phyloP scores from a whole-genome alignment of 2,797 vertebrate species.

The Lutra lutra region DNA sequence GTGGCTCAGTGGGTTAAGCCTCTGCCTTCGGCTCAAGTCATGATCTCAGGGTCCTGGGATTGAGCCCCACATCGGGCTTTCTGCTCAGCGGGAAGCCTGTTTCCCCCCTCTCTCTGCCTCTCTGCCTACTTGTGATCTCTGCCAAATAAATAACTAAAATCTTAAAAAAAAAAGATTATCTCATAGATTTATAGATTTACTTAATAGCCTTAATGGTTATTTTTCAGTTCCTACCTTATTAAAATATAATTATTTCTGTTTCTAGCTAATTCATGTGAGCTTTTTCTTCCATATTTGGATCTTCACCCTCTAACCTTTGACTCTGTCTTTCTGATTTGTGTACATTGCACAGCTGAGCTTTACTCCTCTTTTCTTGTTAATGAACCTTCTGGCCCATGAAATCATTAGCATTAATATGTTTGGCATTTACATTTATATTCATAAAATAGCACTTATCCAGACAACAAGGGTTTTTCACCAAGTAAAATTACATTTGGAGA shows the following conservation, averaged over 20 bases:
- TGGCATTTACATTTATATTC: background rate
- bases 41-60: too few species aligned
- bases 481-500: background rate
- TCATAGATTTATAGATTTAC: background rate
- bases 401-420: conserved; percentile 9
- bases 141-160: too few species aligned
- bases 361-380: conserved; percentile 9
- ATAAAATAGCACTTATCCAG: background rate
- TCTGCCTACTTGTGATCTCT: too few species aligned
- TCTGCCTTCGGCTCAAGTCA: too few species aligned
- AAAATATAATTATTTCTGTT: conserved; percentile 4
- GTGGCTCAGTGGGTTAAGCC: too few species aligned
- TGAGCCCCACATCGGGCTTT: too few species aligned
- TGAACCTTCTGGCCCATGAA: background rate
- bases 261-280: background rate
- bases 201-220: background rate
- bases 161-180: too few species aligned
- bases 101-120: too few species aligned
- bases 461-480: background rate
- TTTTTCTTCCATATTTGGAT: background rate
- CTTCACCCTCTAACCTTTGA: background rate
- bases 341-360: conserved; percentile 16
- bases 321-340: background rate
- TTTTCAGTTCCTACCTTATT: background rate
- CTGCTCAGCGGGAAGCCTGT: too few species aligned